Conservation (phyloP, 2,797 vertebrate genomes). For the Gambelia wislizenii region DNA sequence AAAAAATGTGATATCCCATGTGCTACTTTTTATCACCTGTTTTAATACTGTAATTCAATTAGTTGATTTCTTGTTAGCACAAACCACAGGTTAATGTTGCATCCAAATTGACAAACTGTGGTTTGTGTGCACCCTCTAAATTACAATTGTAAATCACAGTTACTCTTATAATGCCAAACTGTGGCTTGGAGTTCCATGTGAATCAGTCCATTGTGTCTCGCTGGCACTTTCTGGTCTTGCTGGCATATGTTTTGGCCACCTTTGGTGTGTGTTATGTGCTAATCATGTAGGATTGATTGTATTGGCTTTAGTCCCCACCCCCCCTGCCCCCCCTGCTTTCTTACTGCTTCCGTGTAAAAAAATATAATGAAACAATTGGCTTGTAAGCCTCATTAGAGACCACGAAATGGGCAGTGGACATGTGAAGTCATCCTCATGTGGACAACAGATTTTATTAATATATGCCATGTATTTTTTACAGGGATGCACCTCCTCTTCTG, state of each 20-base stretch:
- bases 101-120: not conserved
- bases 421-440: slow-evolving; percentile 7
- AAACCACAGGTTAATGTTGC: not conserved
- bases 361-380: not conserved
- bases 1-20: not conserved
- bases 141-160: not conserved
- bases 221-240: not conserved
- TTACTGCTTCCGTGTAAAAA: too few relatives aligned
- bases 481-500: slow-evolving; percentile 95
- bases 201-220: not conserved
- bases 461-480: slow-evolving; percentile 62
- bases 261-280: not conserved
- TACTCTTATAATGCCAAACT: not conserved
- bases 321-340: too few relatives aligned
- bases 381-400: not conserved
- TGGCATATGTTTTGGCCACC: not conserved
- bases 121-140: not conserved
- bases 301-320: too few relatives aligned
- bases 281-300: not conserved
- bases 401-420: not conserved
- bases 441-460: slow-evolving; percentile 18
- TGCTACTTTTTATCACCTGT: too few relatives aligned
- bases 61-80: not conserved
- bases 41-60: not conserved
- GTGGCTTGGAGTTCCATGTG: not conserved